These are phyloP conservation scores for Hypomecis atomaria DNA, from an alignment of 2,888 invertebrate species.

Conservation along the genomic window DNA sequence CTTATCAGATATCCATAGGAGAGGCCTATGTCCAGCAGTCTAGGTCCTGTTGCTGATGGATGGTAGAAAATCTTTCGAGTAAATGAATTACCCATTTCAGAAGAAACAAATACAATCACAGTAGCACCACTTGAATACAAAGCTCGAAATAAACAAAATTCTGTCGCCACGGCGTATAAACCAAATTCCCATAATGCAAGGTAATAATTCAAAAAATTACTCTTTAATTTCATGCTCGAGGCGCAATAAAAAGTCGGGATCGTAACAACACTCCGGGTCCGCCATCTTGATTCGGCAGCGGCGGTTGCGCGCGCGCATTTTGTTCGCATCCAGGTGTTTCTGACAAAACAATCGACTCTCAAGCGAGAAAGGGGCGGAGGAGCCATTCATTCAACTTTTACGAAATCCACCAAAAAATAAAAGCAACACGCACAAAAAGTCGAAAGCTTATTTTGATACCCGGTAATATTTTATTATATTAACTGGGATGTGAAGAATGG, in stretches of 20 bases:
- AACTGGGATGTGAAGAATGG: constrained; percentile 77
- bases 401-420: constrained; percentile 73
- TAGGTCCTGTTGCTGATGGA: too few relatives aligned
- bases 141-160: constrained; percentile 8
- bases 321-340: constrained; percentile 82
- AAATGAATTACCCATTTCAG: too few relatives aligned
- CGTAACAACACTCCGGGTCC: constrained; percentile 52
- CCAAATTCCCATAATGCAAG: constrained; percentile 35
- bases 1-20: too few relatives aligned
- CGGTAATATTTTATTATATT: constrained; percentile 81
- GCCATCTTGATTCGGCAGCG: constrained; percentile 69
- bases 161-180: constrained; percentile 31
- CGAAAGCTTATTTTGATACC: constrained; percentile 52
- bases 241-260: constrained; percentile 46
- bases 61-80: too few relatives aligned
- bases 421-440: constrained; percentile 65
- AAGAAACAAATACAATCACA: neutral
- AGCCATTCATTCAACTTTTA: constrained; percentile 73
- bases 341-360: constrained; percentile 83
- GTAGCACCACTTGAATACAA: constrained; percentile 6
- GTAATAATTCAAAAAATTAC: constrained; percentile 43
- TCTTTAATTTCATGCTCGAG: constrained; percentile 46
- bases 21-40: too few relatives aligned
- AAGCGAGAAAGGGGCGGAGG: constrained; percentile 76
- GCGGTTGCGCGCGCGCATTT: constrained; percentile 71